These are phyloP conservation scores for Formica aserva DNA, from an alignment of 2,888 invertebrate genomes.

Conservation along the genomic window DNA sequence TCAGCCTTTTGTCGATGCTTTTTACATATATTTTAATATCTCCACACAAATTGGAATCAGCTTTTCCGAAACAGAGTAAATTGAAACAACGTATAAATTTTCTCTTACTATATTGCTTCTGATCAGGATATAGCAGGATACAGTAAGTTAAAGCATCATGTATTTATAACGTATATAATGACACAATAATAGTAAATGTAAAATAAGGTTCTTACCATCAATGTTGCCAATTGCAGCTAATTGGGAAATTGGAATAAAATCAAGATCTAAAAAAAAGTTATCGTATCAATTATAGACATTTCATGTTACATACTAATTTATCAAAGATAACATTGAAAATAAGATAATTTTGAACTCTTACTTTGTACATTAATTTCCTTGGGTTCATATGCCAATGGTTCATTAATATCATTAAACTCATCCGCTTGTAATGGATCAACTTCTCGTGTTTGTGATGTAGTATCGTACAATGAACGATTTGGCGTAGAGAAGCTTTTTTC, in stretches of 20 bases:
- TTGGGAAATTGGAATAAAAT: neutral
- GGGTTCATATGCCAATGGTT: neutral
- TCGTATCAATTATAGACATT: no score
- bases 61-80: constrained; percentile 1
- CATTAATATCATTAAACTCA: neutral
- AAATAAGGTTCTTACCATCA: constrained; percentile 2
- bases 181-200: neutral
- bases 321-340: no score
- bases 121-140: neutral
- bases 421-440: no score
- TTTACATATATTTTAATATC: neutral
- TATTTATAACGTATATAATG: neutral
- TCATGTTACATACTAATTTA: no score
- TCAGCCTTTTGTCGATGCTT: neutral
- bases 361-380: neutral
- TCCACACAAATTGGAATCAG: constrained; percentile 8
- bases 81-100: neutral
- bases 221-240: neutral
- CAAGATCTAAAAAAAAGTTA: neutral
- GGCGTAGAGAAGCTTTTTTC: neutral
- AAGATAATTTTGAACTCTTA: neutral
- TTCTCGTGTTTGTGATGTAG: neutral
- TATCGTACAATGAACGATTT: neutral
- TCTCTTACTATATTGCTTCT: neutral
- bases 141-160: neutral